Evolutionary conservation across 1,140 invertebrate species (phyloP).

Genomic region (Cotesia glomerata): DNA sequence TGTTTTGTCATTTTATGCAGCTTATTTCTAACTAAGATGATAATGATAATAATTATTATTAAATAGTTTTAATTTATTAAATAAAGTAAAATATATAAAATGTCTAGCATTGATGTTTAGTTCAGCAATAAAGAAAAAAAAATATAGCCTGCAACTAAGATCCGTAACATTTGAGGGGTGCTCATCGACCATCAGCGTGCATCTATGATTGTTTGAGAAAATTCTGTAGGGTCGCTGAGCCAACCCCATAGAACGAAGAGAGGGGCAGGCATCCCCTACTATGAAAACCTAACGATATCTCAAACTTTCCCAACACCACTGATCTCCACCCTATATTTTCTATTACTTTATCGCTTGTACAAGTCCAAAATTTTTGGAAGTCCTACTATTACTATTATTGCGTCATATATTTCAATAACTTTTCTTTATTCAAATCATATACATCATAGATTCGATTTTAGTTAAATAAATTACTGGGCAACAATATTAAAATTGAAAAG

Average conservation of each 20-base stretch:
- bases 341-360: not conserved
- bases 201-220: conserved; percentile 14
- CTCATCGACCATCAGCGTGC: conserved; percentile 16
- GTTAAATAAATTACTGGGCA: no score
- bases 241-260: conserved; percentile 21
- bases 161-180: conserved; percentile 15
- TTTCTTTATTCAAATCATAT: no score
- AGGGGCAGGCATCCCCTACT: conserved; percentile 9
- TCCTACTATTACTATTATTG: not conserved
- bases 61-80: no score
- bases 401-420: not conserved
- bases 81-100: no score
- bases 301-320: conserved; percentile 20
- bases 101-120: no score
- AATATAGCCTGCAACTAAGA: conserved; percentile 16
- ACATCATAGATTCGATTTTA: no score
- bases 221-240: conserved; percentile 26
- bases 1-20: no score
- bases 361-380: not conserved
- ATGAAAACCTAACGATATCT: conserved; percentile 20
- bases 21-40: no score
- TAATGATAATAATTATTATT: no score
- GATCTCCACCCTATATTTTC: not conserved
- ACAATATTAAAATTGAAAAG: no score
- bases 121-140: conserved; percentile 1